Conservation (phyloP, 2,113 vertebrate genomes). For the Platichthys flesus region DNA sequence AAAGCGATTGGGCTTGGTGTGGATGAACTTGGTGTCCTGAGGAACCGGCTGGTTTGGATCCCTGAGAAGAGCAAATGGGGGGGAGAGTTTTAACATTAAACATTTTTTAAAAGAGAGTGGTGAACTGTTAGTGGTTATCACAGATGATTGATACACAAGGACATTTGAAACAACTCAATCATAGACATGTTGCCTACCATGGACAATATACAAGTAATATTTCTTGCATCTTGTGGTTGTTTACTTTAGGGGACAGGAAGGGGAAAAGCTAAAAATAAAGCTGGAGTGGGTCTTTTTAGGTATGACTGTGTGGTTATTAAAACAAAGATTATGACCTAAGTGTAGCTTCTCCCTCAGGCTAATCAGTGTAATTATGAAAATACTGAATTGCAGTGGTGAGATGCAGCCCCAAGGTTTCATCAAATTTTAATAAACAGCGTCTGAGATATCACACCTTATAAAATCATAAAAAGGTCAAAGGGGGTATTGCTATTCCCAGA, state of each 20-base stretch:
- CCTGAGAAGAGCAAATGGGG: conserved; percentile 72
- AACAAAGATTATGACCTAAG: conserved; percentile 48
- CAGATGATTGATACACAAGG: too few species aligned
- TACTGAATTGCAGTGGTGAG: conserved; percentile 34
- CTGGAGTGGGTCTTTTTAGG: conserved; percentile 8
- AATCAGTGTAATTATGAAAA: conserved; percentile 60
- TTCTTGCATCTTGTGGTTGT: neutral
- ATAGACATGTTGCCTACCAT: neutral
- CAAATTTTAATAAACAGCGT: conserved; percentile 58
- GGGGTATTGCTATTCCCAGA: conserved; percentile 22
- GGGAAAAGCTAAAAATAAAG: neutral
- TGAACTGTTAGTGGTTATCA: neutral
- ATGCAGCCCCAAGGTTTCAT: conserved; percentile 49
- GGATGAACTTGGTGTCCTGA: conserved; percentile 99
- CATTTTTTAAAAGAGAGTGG: neutral
- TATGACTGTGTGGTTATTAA: conserved; percentile 39
- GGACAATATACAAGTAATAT: neutral
- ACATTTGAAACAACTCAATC: neutral
- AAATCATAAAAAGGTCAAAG: conserved; percentile 54
- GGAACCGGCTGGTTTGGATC: conserved; percentile 99
- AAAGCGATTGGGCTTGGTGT: conserved; percentile 98
- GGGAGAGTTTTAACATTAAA: neutral
- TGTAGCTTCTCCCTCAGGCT: conserved; percentile 44
- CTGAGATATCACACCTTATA: conserved; percentile 48
- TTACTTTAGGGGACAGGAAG: neutral